Conservation (phyloP, 2,888 invertebrate species). For the Mythimna loreyi region DNA sequence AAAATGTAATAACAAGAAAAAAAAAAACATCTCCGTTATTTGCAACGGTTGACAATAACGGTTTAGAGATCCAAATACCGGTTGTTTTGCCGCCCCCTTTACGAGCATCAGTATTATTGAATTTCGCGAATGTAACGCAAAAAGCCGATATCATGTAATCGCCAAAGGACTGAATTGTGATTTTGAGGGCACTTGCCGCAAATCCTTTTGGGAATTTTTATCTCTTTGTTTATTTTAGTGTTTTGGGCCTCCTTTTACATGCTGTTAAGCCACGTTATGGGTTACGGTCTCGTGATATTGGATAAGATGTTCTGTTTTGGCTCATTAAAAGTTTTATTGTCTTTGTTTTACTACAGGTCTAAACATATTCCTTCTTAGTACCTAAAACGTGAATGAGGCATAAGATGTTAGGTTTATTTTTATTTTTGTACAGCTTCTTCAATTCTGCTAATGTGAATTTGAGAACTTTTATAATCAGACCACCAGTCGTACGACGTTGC, state of each 20-base stretch:
- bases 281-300: conserved; percentile 47
- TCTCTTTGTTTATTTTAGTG: conserved; percentile 75
- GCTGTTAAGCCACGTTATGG: conserved; percentile 54
- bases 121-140: conserved; percentile 69
- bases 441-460: no score
- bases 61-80: conserved; percentile 64
- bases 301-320: conserved; percentile 43
- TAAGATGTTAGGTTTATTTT: no score
- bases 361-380: neutral
- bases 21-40: conserved; percentile 61
- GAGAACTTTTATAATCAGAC: no score
- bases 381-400: no score
- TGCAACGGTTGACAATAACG: conserved; percentile 65
- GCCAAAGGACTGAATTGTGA: conserved; percentile 74
- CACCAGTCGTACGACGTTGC: no score
- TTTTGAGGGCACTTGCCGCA: conserved; percentile 72
- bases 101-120: conserved; percentile 72
- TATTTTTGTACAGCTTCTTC: no score
- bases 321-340: conserved; percentile 50
- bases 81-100: conserved; percentile 64
- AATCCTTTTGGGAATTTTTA: conserved; percentile 72
- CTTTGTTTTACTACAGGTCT: neutral
- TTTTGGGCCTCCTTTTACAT: conserved; percentile 60
- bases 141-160: conserved; percentile 73
- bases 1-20: conserved; percentile 66